Base-by-base conservation (phyloP, 2,888 invertebrate genomes). In the Laspeyria flexula region DNA sequence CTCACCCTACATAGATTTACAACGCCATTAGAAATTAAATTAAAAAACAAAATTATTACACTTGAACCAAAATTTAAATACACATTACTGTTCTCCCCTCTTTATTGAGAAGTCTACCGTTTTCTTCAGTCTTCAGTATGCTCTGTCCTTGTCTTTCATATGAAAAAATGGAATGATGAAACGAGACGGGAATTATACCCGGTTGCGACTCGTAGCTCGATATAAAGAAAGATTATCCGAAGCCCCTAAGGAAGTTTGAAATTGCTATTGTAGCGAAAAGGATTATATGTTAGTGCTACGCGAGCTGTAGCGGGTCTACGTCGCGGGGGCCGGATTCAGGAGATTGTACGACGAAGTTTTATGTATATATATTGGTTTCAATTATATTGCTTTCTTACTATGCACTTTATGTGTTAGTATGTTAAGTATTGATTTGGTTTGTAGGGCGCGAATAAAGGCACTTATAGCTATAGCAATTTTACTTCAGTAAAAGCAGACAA, bases 191-290 rank as follows among this genome's bases (percentile, higher is more conserved):
- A 67, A 57, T 72, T 70, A 59, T 72, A 80, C 77, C 74, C 71
- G 74, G 81, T 83, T 84, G 76, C 81, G 81, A 78, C 82, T 84
- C 83, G 80, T 84, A 86, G 85, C 85, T 84, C 87, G 88, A 89
- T 92, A 92, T 92, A 92, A 92, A 92, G 93, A 93, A 92, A 92
- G 93, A 92, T 93, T 92, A 92, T 92, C 90, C 89, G 82, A 88
- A 90, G 92, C 90, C 93, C 92, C 92, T 90, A 91, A 93, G 93
- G 92, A 93, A 92, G 92, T 93, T 92, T 90, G 92, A 90, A 93
- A 93, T 93, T 93, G 93, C 92, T 92, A 90, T 93, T 93, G 92
- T 92, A 92, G 91, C 92, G 89, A 93, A 92, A 92, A 92, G 92
- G 93, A 93, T 93, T 93, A 93, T 93, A 92, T 86, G 92, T 89